Evolutionary conservation across 2,113 vertebrate genomes (phyloP), one percentile per base, ranked within the genome.

Genomic region (Pluvianellus socialis): DNA sequence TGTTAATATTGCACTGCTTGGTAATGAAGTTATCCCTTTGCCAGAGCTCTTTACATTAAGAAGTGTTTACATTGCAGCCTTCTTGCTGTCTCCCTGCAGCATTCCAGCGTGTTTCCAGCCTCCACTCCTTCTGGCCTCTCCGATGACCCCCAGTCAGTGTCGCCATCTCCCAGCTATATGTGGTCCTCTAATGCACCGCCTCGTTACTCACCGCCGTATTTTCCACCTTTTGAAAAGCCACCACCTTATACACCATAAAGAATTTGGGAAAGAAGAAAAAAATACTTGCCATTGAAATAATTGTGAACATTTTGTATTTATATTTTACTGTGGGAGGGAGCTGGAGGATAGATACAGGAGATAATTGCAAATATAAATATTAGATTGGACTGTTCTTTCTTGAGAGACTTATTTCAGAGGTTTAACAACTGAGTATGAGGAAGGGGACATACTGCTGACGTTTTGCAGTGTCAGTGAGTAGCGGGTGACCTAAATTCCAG

Each of bases 171-270:
- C 92, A 99, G 99, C 95, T 99, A 99, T 79, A 98, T 99, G 97
- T 99, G 99, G 99, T 99, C 99, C 86, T 99, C 98, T 1, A 98
- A 98, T 35, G 97, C 99, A 2, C 99, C 99, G 0, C 99, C 99
- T 67, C 98, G 99, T 72, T 99, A 99, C 94, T 99, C 99, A 2
- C 99, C 99, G 17, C 99, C 99, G 1, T 99, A 99, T 95, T 99
- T 99, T 80, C 99, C 99, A 18, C 99, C 99, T 20, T 99, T 99
- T 59, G 99, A 99, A 96, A 99, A 99, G 96, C 99, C 99, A 32
- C 99, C 99, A 26, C 99, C 99, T 50, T 99, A 99, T 94, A 99
- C 99, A 90, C 99, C 99, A 3, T 99, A 98, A 97, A 95, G 66
- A 55, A 76, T 2, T n/a, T 24, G 61, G 44, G 45, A 56, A 82